These are phyloP conservation scores for Drosophila koepferae DNA, from an alignment of 2,888 invertebrate species.

Conservation along the genomic window DNA sequence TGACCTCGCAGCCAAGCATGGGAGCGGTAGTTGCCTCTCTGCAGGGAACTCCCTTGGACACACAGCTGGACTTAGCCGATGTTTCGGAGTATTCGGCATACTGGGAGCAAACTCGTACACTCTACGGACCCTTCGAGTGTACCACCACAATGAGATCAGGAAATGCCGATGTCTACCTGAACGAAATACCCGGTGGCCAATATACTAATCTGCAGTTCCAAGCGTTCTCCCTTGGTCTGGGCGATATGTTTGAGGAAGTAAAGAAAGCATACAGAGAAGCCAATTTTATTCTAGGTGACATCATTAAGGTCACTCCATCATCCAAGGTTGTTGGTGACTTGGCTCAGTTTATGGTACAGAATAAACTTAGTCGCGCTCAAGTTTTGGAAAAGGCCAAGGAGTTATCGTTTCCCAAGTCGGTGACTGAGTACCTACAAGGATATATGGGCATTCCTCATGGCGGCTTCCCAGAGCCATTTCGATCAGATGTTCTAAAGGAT, in stretches of 20 bases:
- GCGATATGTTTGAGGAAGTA: slow-evolving; percentile 98
- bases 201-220: slow-evolving; percentile 99
- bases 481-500: slow-evolving; percentile 90
- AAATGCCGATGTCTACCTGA: slow-evolving; percentile 98
- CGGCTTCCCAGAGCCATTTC: slow-evolving; percentile 99
- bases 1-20: slow-evolving; percentile 99
- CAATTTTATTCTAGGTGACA: slow-evolving; percentile 95
- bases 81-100: slow-evolving; percentile 98
- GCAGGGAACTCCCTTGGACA: slow-evolving; percentile 86
- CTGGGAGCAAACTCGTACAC: slow-evolving; percentile 98
- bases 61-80: slow-evolving; percentile 89
- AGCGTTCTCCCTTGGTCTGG: slow-evolving; percentile 97
- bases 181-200: slow-evolving; percentile 99
- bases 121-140: slow-evolving; percentile 99
- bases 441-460: slow-evolving; percentile 97
- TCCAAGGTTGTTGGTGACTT: slow-evolving; percentile 99
- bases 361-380: slow-evolving; percentile 93
- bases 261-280: slow-evolving; percentile 98
- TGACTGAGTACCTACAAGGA: slow-evolving; percentile 98
- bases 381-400: slow-evolving; percentile 96
- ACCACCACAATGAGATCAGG: slow-evolving; percentile 99
- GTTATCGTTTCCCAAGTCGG: slow-evolving; percentile 98
- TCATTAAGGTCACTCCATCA: slow-evolving; percentile 99
- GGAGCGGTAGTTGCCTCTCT: slow-evolving; percentile 98
- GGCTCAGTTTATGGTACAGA: slow-evolving; percentile 99